Evolutionary conservation across 2,888 invertebrate genomes (phyloP), one percentile per base, ranked within the genome.

Genomic region (Rhamphomyia laevipes): DNA sequence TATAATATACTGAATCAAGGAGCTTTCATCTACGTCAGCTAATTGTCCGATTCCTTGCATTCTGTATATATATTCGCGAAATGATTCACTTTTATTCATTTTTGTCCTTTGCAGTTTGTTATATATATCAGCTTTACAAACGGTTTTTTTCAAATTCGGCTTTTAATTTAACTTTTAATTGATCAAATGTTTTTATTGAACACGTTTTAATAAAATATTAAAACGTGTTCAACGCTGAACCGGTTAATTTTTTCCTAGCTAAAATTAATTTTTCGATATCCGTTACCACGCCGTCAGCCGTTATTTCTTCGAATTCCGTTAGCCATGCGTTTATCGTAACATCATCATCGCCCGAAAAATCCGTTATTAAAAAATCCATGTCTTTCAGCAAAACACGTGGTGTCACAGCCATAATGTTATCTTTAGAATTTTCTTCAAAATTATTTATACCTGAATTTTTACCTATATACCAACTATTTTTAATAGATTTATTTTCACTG

Each of bases 31-130:
- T 11, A 53, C 40, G n/a, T 42, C 23, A n/a, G 42, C 27, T 16
- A 21, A 21, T 12, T 42, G 15, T 12, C 37, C 50, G 12, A 51
- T 48, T 43, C 46, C 44, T 12, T 35, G 31, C 46, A 53, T 51
- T 21, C 21, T 21, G 15, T 51, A 47, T 15, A n/a, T n/a, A 21
- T 48, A 53, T 43, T 53, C 53, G 1, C 47, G 48, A 21, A 50
- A 47, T 43, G 17, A 12, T 45, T 50, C 53, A 27, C 37, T 48
- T 35, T 48, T 48, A 12, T 21, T 41, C 42, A 48, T 50, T 33
- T 47, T 48, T 16, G 46, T 15, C 2, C 50, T 40, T 6, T 33
- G 23, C 31, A 53, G 42, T 45, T 49, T 15, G 7, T 18, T 33
- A 27, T 53, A 51, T 1, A 53, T 15, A 16, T 51, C 51, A 4